These are phyloP conservation scores for Nomada goodeniana DNA, from an alignment of 2,888 invertebrate genomes.

Conservation along the genomic window DNA sequence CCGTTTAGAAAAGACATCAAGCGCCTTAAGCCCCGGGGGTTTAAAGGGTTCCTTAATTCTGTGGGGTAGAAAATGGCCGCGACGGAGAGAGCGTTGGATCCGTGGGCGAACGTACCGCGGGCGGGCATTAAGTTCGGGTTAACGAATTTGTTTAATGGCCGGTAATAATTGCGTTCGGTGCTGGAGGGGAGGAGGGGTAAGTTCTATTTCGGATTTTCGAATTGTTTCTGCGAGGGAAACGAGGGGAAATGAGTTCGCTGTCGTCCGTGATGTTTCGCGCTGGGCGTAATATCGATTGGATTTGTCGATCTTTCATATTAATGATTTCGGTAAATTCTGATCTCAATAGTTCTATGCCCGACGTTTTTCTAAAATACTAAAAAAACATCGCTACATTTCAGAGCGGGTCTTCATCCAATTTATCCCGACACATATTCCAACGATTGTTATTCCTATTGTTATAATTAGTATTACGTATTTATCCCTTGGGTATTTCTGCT, in stretches of 20 bases:
- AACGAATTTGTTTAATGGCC: conserved; percentile 16
- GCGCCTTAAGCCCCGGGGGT: background rate
- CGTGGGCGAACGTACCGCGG: background rate
- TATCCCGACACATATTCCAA: too few species aligned
- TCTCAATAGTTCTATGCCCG: too few species aligned
- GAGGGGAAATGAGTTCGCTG: background rate
- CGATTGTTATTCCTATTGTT: too few species aligned
- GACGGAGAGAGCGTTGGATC: background rate
- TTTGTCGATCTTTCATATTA: too few species aligned
- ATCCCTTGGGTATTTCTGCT: too few species aligned
- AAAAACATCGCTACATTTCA: too few species aligned
- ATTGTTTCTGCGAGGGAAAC: background rate
- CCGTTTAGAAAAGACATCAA: conserved; percentile 54
- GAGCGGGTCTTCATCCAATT: too few species aligned
- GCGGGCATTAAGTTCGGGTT: background rate
- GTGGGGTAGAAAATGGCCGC: background rate
- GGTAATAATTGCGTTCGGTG: conserved; percentile 4
- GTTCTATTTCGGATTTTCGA: background rate
- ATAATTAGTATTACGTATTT: too few species aligned
- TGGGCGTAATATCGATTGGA: too few species aligned
- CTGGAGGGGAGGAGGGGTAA: background rate
- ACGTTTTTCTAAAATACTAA: too few species aligned
- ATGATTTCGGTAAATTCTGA: too few species aligned
- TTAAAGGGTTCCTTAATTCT: conserved; percentile 2
- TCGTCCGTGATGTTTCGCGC: too few species aligned